These are phyloP conservation scores for Dorcus parallelipipedus DNA, from an alignment of 2,888 invertebrate genomes.

Conservation along the genomic window DNA sequence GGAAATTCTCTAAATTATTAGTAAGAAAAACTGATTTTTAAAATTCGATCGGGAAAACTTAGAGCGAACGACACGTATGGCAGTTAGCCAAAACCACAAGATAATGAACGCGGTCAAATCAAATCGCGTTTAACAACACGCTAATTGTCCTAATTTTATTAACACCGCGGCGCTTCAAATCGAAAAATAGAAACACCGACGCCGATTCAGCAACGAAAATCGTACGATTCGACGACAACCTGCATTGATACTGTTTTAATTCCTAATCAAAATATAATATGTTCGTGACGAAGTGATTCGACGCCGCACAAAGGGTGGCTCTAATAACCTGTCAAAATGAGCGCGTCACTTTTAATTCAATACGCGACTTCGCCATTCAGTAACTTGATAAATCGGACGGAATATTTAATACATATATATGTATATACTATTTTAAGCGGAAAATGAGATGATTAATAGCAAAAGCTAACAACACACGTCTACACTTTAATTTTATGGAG, in stretches of 20 bases:
- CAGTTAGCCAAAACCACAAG: neutral
- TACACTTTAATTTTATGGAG: too few relatives aligned
- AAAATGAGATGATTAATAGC: neutral
- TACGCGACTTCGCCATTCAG: neutral
- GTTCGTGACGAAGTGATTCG: too few relatives aligned
- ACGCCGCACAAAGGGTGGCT: too few relatives aligned
- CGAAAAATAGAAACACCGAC: too few relatives aligned
- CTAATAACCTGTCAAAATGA: neutral
- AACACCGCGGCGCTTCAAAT: neutral
- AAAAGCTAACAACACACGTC: too few relatives aligned
- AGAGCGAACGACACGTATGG: neutral
- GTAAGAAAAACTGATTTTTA: too few relatives aligned
- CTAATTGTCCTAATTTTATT: neutral
- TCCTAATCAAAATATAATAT: too few relatives aligned
- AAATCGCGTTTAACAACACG: neutral
- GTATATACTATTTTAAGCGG: neutral
- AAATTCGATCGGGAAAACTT: too few relatives aligned
- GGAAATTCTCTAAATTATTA: too few relatives aligned
- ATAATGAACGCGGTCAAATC: conserved; percentile 1
- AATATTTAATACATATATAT: neutral
- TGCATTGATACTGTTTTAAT: too few relatives aligned
- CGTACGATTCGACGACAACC: too few relatives aligned
- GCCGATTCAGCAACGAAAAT: too few relatives aligned
- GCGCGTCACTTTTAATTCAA: neutral
- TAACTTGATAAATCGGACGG: neutral